A percentile compares a stretch with the other conserved stretches of the same genome.
Evolutionary conservation across 2,797 vertebrate species (phyloP).

Genomic region (Malacoctenus gilli): DNA sequence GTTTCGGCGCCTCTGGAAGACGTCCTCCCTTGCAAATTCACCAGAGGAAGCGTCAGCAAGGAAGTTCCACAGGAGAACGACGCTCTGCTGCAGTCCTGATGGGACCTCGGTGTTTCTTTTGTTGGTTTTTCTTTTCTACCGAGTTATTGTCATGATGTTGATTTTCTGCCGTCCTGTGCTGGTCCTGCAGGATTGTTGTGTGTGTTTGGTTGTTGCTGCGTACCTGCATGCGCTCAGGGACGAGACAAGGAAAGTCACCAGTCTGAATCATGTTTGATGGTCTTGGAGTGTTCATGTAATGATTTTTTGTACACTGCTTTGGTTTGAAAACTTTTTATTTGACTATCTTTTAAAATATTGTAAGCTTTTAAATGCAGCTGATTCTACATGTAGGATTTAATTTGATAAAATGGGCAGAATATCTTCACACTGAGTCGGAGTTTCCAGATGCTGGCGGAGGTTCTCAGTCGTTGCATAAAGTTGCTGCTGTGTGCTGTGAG

Average conservation of each 20-base stretch:
- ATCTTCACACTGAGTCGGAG: too few species aligned
- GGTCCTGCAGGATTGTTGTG: slow-evolving; percentile 27
- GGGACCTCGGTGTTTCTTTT: background rate
- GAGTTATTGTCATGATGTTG: slow-evolving; percentile 19
- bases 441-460: background rate
- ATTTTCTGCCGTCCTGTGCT: slow-evolving; percentile 25
- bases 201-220: slow-evolving; percentile 13
- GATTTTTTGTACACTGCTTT: background rate
- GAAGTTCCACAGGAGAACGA: too few species aligned
- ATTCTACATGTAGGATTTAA: too few species aligned
- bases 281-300: background rate
- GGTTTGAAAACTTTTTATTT: slow-evolving; percentile 6
- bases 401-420: too few species aligned
- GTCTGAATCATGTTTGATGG: slow-evolving; percentile 8
- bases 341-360: slow-evolving; percentile 4
- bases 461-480: slow-evolving; percentile 10
- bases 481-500: slow-evolving; percentile 1
- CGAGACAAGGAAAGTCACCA: slow-evolving; percentile 18
- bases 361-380: too few species aligned
- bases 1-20: slow-evolving; percentile 15
- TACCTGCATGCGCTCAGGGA: slow-evolving; percentile 16
- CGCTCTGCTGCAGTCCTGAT: slow-evolving; percentile 22
- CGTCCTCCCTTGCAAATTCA: too few species aligned
- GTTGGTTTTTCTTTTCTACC: too few species aligned
- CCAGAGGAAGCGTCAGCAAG: too few species aligned